A percentile compares a stretch with the other conserved stretches of the same genome.
Conservation (phyloP, 2,888 invertebrate species). For the Dermolepida albohirtum region DNA sequence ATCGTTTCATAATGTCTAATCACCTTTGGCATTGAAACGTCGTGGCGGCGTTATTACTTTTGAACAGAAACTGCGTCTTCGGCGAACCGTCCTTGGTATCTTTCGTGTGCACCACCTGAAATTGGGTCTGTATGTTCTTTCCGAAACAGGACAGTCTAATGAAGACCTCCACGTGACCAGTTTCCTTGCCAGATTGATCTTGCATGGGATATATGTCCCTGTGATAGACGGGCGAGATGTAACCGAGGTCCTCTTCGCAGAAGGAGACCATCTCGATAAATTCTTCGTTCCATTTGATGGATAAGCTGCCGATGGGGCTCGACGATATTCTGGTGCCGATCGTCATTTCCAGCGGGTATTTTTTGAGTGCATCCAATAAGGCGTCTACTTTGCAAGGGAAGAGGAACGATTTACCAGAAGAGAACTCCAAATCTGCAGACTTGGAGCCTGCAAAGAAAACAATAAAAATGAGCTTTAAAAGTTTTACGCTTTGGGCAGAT, state of each 20-base stretch:
- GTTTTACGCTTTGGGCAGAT: too few species aligned
- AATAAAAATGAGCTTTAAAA: too few species aligned
- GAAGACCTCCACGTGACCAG: constrained; percentile 67
- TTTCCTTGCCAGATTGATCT: constrained; percentile 57
- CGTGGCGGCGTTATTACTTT: constrained; percentile 54
- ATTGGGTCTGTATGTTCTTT: constrained; percentile 63
- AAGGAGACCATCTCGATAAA: constrained; percentile 67
- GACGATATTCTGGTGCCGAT: constrained; percentile 66
- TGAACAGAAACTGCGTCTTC: constrained; percentile 55
- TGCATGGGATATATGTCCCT: constrained; percentile 64
- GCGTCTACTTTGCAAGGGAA: constrained; percentile 68
- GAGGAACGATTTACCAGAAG: constrained; percentile 69
- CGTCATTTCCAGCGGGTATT: constrained; percentile 68
- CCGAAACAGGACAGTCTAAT: constrained; percentile 68
- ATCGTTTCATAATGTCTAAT: too few species aligned
- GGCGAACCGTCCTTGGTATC: constrained; percentile 42
- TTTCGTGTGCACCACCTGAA: constrained; percentile 50
- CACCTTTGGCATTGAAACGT: constrained; percentile 56
- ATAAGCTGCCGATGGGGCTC: constrained; percentile 64
- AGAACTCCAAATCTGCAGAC: constrained; percentile 61
- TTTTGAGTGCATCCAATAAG: constrained; percentile 64
- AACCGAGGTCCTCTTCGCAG: constrained; percentile 56
- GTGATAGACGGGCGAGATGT: constrained; percentile 59
- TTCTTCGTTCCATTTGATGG: constrained; percentile 66
- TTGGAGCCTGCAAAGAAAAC: constrained; percentile 45